Percentiles rank a stretch among this genome's conserved stretches.
phyloP scores from a whole-genome alignment of 2,888 invertebrate genomes.

The Buathra laborator region DNA sequence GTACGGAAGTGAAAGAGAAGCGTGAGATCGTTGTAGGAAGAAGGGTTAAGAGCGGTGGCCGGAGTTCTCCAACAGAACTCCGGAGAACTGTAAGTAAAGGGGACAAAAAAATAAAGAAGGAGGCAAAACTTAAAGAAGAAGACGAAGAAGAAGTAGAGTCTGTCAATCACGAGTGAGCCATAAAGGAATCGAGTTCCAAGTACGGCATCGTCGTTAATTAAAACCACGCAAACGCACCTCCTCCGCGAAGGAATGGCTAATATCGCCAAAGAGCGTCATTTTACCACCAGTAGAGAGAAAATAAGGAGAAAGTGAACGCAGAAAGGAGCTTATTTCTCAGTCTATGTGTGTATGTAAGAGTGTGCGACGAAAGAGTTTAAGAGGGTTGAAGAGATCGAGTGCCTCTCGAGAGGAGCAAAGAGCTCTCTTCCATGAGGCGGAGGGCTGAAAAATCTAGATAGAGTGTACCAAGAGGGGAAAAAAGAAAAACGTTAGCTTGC shows the following conservation, averaged over 20 bases:
- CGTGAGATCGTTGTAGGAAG: neutral
- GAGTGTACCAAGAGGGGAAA: slow-evolving; percentile 20
- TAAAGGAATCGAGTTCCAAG: slow-evolving; percentile 10
- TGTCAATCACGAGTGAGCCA: slow-evolving; percentile 46
- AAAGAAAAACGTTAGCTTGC: slow-evolving; percentile 19
- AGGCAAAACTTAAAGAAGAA: neutral
- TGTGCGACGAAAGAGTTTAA: slow-evolving; percentile 2
- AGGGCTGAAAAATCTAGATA: slow-evolving; percentile 6
- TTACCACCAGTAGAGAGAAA: neutral
- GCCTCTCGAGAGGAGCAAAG: neutral
- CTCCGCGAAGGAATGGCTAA: slow-evolving; percentile 26
- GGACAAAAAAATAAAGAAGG: neutral
- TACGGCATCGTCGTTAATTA: slow-evolving; percentile 54
- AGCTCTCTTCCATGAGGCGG: neutral
- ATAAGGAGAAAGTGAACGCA: slow-evolving; percentile 1
- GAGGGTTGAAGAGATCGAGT: slow-evolving; percentile 42
- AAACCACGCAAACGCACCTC: slow-evolving; percentile 39
- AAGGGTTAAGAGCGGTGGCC: neutral
- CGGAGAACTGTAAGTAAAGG: neutral
- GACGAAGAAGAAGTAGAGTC: slow-evolving; percentile 27
- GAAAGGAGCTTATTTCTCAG: neutral
- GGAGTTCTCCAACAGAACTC: neutral
- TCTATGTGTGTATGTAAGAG: neutral
- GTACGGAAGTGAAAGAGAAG: slow-evolving; percentile 4
- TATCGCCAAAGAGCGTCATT: slow-evolving; percentile 33